A percentile compares a stretch with the other conserved stretches of the same genome.
These are phyloP conservation scores for Hyles euphorbiae DNA, from an alignment of 1,140 invertebrate species.

Conservation along the genomic window DNA sequence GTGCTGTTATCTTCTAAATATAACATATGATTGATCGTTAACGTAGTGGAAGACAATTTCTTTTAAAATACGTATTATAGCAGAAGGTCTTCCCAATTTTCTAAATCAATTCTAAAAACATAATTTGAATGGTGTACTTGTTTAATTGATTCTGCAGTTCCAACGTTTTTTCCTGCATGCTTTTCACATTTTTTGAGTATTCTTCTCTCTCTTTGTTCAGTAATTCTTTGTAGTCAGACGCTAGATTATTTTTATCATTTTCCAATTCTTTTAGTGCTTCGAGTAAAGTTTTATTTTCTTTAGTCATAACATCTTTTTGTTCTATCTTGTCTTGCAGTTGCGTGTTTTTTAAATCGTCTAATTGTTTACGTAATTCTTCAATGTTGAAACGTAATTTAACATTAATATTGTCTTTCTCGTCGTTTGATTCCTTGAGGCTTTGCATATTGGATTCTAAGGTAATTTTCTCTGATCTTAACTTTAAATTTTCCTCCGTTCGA, in stretches of 20 bases:
- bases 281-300: conserved; percentile 52
- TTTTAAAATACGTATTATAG: conserved; percentile 3
- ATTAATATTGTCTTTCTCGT: conserved; percentile 43
- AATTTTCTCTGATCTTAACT: conserved; percentile 37
- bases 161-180: conserved; percentile 48
- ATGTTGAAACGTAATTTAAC: conserved; percentile 32
- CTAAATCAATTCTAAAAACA: no score
- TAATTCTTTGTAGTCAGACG: conserved; percentile 60
- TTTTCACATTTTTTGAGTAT: conserved; percentile 51
- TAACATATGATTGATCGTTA: conserved; percentile 34
- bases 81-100: neutral
- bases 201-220: conserved; percentile 58
- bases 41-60: neutral
- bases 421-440: conserved; percentile 32
- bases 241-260: conserved; percentile 55
- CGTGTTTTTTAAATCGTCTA: conserved; percentile 33
- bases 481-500: conserved; percentile 35
- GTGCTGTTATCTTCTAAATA: conserved; percentile 25
- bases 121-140: conserved; percentile 33
- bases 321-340: conserved; percentile 30
- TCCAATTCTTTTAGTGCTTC: conserved; percentile 53
- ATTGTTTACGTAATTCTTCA: conserved; percentile 39
- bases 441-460: conserved; percentile 35
- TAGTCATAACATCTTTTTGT: conserved; percentile 22
- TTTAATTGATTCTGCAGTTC: conserved; percentile 53